Evolutionary conservation across 2,113 vertebrate genomes (phyloP), one percentile per base, ranked within the genome.

Genomic region (Channa argus): DNA sequence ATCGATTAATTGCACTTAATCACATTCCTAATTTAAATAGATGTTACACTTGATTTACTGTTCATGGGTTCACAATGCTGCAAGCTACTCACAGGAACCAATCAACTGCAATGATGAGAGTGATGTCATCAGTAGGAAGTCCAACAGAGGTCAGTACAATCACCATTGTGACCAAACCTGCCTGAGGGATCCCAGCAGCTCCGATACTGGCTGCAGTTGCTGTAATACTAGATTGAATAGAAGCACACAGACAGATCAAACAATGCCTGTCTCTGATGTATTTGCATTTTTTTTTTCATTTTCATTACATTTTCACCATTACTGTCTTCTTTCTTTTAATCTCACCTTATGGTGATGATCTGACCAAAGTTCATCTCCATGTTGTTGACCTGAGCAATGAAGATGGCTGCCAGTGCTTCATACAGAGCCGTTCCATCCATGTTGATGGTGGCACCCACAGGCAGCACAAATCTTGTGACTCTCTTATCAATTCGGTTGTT

Each of bases 351-450:
- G 12, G 98, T 99, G 82, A 99, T 96, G 91, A 99, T 98, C 91
- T 99, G 98, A 11, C 97, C 98, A 59, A 99, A 98, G 89, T 98
- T 99, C 92, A 99, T 95, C 1, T 99, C 98, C 80, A 98, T 95
- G 82, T 98, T 97, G 93, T 99, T 99, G 73, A 99, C 97, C 82
- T 99, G 98, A 64, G 97, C 98, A 5, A 99, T 99, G 80, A 99
- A 99, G 85, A 99, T 96, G 86, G 98, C 98, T 14, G 98, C 98
- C 93, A 99, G 82, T 0, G 98, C 98, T 81, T 99, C 98, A 2
- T 99, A 99, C 74, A 99, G 93, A 44, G 98, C 98, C 0, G 98
- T 99, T 55, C 98, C 98, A 0, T 99, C 97, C 97, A 98, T 98
- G 91, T 98, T 98, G 83, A 99, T 98, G 72, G 97, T 99, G 67